Conservation (phyloP, 1,140 invertebrate genomes). For the Drosophila leontia region DNA sequence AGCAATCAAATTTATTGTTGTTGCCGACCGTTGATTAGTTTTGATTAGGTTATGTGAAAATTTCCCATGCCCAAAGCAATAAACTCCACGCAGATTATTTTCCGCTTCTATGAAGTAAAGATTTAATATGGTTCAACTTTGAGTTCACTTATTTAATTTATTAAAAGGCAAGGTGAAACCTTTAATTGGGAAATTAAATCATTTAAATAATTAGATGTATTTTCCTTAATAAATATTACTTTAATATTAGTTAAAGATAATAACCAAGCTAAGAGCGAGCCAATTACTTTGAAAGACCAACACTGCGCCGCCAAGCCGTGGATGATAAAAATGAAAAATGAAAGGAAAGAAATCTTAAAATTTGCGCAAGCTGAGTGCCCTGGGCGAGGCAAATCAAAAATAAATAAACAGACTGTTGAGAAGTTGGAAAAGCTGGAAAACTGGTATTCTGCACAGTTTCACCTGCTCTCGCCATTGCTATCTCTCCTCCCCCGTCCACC, state of each 20-base stretch:
- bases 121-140: not conserved
- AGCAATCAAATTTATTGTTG: slow-evolving; percentile 25
- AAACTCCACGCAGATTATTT: slow-evolving; percentile 13
- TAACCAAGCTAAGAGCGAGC: not conserved
- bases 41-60: slow-evolving; percentile 56
- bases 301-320: not conserved
- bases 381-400: slow-evolving; percentile 30
- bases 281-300: slow-evolving; percentile 1
- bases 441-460: slow-evolving; percentile 47
- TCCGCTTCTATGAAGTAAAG: no score
- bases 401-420: slow-evolving; percentile 60
- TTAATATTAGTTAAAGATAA: slow-evolving; percentile 8
- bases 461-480: slow-evolving; percentile 1
- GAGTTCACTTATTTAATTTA: not conserved
- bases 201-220: not conserved
- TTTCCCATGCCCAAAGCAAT: slow-evolving; percentile 15
- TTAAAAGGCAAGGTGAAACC: not conserved
- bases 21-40: slow-evolving; percentile 59
- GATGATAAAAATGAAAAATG: slow-evolving; percentile 3
- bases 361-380: slow-evolving; percentile 33
- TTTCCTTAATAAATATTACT: not conserved
- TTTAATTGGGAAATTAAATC: slow-evolving; percentile 2
- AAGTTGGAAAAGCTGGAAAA: slow-evolving; percentile 45
- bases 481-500: not conserved
- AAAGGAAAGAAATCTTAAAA: slow-evolving; percentile 37